Percentiles rank a stretch among this genome's conserved stretches.
These are phyloP conservation scores for Drosophila antonietae DNA, from an alignment of 2,888 invertebrate species.

Conservation along the genomic window DNA sequence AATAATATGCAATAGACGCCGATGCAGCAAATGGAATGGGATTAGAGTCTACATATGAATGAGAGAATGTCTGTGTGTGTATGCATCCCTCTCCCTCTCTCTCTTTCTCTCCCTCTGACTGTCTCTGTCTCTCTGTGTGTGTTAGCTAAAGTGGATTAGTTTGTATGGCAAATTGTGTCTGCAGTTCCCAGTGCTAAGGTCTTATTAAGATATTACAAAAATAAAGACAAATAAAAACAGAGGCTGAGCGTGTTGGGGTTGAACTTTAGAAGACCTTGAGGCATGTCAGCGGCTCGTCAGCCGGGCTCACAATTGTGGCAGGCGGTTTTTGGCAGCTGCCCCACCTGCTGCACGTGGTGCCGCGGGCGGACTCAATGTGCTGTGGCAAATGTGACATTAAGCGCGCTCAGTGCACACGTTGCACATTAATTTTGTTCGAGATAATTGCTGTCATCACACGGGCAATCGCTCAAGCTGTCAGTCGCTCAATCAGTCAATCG, in stretches of 20 bases:
- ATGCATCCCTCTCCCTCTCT: neutral
- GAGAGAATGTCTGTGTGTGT: neutral
- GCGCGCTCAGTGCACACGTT: constrained; percentile 47
- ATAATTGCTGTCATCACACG: constrained; percentile 43
- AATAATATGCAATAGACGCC: constrained; percentile 43
- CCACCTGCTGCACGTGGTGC: constrained; percentile 22
- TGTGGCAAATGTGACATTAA: constrained; percentile 48
- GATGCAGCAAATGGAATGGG: constrained; percentile 40
- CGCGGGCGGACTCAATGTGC: constrained; percentile 39
- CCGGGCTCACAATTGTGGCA: constrained; percentile 13
- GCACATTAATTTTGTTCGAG: constrained; percentile 62
- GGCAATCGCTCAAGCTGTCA: constrained; percentile 22
- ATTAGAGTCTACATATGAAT: constrained; percentile 27
- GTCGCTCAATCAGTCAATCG: constrained; percentile 10
- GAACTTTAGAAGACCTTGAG: neutral
- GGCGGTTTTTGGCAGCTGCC: constrained; percentile 35
- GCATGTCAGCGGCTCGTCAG: constrained; percentile 31
- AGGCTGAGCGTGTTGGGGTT: neutral
- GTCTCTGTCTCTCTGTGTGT: neutral
- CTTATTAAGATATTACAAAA: constrained; percentile 38
- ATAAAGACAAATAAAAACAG: constrained; percentile 21
- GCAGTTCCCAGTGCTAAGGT: constrained; percentile 16
- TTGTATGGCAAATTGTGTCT: constrained; percentile 44
- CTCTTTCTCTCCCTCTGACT: neutral
- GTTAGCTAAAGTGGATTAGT: constrained; percentile 65